Conservation (phyloP, 2,797 vertebrate species). For the Melopsittacus undulatus region DNA sequence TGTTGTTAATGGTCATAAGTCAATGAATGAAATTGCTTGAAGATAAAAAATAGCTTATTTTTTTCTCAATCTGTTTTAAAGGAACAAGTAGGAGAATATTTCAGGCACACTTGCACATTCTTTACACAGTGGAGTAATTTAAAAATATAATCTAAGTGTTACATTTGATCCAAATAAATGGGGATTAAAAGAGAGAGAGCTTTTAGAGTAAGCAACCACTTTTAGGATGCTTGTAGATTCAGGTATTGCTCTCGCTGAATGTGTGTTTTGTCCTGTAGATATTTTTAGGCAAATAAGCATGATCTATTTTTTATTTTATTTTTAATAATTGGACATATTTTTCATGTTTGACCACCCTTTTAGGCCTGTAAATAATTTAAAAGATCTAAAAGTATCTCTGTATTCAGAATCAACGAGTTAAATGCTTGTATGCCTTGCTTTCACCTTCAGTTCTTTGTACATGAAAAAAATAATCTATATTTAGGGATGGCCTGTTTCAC, state of each 20-base stretch:
- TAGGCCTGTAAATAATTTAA: slow-evolving; percentile 65
- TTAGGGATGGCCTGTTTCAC: neutral
- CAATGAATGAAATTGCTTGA: neutral
- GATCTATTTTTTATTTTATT: slow-evolving; percentile 50
- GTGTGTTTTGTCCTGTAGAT: slow-evolving; percentile 3
- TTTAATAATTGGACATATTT: slow-evolving; percentile 57
- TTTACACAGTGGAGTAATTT: neutral
- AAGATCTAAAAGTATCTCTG: slow-evolving; percentile 54
- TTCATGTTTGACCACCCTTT: slow-evolving; percentile 59
- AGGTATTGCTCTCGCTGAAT: slow-evolving; percentile 18
- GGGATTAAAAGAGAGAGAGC: neutral
- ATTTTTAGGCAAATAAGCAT: slow-evolving; percentile 51
- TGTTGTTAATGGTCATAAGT: neutral
- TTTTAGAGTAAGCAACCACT: neutral
- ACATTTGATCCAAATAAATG: neutral
- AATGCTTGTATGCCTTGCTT: slow-evolving; percentile 29
- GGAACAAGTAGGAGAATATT: neutral
- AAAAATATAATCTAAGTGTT: neutral
- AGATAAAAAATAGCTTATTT: neutral
- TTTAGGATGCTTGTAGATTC: neutral
- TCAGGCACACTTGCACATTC: neutral
- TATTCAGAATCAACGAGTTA: slow-evolving; percentile 48
- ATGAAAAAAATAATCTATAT: slow-evolving; percentile 22
- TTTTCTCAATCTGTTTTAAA: neutral
- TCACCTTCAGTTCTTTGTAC: slow-evolving; percentile 33